Evolutionary conservation across 2,113 vertebrate species (phyloP), one percentile per base, ranked within the genome.

Genomic region (Myocastor coypus): DNA sequence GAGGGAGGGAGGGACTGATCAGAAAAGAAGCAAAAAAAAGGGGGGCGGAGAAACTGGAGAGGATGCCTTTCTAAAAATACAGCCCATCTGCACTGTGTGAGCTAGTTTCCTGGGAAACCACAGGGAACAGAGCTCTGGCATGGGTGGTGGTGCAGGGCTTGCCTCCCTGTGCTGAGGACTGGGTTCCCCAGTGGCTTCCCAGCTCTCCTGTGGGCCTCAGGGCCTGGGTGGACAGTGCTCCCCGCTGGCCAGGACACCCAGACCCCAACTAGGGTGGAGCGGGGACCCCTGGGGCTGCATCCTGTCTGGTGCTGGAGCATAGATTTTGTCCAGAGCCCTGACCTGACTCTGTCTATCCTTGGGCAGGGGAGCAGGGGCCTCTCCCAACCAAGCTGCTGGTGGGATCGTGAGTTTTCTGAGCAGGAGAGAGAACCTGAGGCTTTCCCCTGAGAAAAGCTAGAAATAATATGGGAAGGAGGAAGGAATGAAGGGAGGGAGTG

Each of bases 31-130:
- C 82, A 10, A 82, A 82, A n/a, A 66, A 66, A 87, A 46, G n/a
- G 40, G 50, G 75, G 78, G 84, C 37, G 50, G 93, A 63, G 66
- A 14, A 42, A 59, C 93, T 75, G n/a, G 63, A 68, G 88, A 92
- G 96, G 90, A 86, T 1, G 24, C 89, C 52, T 42, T 92, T 94
- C 97, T 98, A 97, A 97, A 97, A 98, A 97, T 97, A 97, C 37
- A 78, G 55, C 96, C 96, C 52, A 61, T 92, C 95, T 94, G 96
- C 81, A 75, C 63, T 52, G 83, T 86, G 83, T 87, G 83, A 85
- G 84, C 94, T 86, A 40, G 95, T 97, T 97, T 96, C 96, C 97
- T 52, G 3, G 94, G 97, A 97, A 96, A 97, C 97, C 91, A 16
- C 91, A 66, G 91, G 95, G 93, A 95, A 80, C 91, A 37, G 61